Base-by-base conservation (phyloP, 2,113 vertebrate genomes). In the Mixornis gularis region DNA sequence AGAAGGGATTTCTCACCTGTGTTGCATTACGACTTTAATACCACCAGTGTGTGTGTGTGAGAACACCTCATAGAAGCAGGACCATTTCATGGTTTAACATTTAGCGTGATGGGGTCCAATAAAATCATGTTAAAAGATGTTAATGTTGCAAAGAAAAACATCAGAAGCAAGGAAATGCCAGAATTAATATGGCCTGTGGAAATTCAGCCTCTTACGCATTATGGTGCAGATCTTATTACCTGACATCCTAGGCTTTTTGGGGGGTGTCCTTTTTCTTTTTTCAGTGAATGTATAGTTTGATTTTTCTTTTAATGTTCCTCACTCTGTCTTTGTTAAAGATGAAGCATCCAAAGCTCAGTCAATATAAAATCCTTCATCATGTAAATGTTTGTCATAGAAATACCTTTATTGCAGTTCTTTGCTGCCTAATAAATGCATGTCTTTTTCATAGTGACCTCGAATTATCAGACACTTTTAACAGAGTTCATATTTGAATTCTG, bases 111-210 rank as follows among this genome's bases (percentile, higher is more conserved):
- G 56, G 79, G 24, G 25, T 88, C 85, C 87, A 91, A 90, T 85
- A 95, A 95, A 95, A 91, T 85, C 43, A 83, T 68, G 82, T 95
- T 91, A 80, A 91, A 91, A 90, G 82, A 93, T 83, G 93, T 93
- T 94, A 94, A 94, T 53, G 87, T 94, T 95, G 82, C 90, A 87
- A 91, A 95, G 72, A 41, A 93, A 95, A 95, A 95, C 72, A 91
- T 85, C 71, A 94, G 82, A 95, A 95, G 90, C 82, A 74, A 90
- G 68, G 76, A 95, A 95, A 94, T 90, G 82, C 85, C 90, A 92
- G 85, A 83, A 92, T 93, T 93, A 93, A 95, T 84, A 92, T 46
- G 51, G 52, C 36, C 85, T 74, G 51, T 94, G 66, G 59, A 93
- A 96, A 91, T 79, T 53, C 38, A 94, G 81, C 76, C 63, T 85